Base-by-base conservation (phyloP, 2,888 invertebrate genomes). In the Agrotis ipsilon region DNA sequence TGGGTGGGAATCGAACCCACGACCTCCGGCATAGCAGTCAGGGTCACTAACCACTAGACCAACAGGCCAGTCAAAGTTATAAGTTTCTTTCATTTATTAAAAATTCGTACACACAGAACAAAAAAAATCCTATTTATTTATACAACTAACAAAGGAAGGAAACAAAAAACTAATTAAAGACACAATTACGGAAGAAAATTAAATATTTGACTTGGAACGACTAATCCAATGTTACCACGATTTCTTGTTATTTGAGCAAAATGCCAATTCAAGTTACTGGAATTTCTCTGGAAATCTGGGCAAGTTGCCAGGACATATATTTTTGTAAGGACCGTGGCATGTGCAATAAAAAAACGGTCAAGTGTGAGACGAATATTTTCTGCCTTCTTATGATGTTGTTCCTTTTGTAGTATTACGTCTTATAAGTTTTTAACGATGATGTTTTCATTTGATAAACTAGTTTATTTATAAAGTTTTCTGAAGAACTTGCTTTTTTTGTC, bases 231-330 rank as follows among this genome's bases (percentile, higher is more conserved):
- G 62, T 57, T 72, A 69, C 68, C 51, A 70, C 62, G 63, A 61
- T 48, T 67, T 60, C 32, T 66, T 77, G 52, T 75, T 83, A 73
- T 81, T 83, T 68, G 74, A 72, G 67, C 32, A 61, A 79, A 81
- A 85, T 19, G 63, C 43, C 79, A 65, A 78, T 84, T 72, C 62
- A 55, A 65, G 67, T 75, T 61, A 58, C 68, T 81, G 59, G 68
- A 68, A 66, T 81, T 70, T 72, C 68, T 68, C 9, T 21, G 39
- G 63, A 75, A 67, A 70, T 72, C 59, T 73, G 75, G 84, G 83
- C 79, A 52, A 9, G 9, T 14, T 72, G 85, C 84, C 84, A 84
- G 55, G 58, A 59, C 49, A 75, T 79, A 74, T 21, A 72, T 72
- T 81, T 68, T 77, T 74, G 72, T 82, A 64, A 48, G 51, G 48